Percentiles rank a stretch among this genome's conserved stretches.
phyloP scores from a whole-genome alignment of 2,113 vertebrate genomes.

The Phalacrocorax brasilianus region DNA sequence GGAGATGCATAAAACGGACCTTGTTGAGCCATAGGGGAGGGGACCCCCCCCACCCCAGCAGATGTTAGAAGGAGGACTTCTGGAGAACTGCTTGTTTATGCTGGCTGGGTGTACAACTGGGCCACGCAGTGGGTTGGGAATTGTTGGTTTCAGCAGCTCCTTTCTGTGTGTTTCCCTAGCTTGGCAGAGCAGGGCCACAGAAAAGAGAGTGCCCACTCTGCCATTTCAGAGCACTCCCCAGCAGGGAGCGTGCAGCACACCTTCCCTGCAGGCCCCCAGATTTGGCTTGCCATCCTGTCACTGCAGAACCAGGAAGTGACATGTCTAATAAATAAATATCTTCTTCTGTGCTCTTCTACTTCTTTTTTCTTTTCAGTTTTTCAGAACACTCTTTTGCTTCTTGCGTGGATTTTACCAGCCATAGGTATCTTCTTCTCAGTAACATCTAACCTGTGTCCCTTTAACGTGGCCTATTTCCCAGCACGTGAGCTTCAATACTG shows the following conservation, averaged over 20 bases:
- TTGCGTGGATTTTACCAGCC: not conserved
- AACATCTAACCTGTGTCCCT: not conserved
- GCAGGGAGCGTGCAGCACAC: not conserved
- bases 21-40: not conserved
- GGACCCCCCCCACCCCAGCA: not conserved
- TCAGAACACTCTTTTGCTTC: not conserved
- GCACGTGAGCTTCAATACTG: not conserved
- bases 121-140: not conserved
- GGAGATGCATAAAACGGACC: not conserved
- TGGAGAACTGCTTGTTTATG: not conserved
- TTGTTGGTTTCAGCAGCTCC: not conserved
- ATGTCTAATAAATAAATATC: not conserved
- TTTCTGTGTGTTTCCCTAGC: fast-evolving
- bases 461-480: not conserved
- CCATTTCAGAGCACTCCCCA: not conserved
- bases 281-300: not conserved
- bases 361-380: not conserved
- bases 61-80: not conserved
- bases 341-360: not conserved
- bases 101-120: not conserved
- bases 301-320: not conserved
- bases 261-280: fast-evolving
- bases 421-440: not conserved
- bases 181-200: not conserved
- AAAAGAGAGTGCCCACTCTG: fast-evolving